Base-by-base conservation (phyloP, 2,113 vertebrate species). In the Vimba vimba region DNA sequence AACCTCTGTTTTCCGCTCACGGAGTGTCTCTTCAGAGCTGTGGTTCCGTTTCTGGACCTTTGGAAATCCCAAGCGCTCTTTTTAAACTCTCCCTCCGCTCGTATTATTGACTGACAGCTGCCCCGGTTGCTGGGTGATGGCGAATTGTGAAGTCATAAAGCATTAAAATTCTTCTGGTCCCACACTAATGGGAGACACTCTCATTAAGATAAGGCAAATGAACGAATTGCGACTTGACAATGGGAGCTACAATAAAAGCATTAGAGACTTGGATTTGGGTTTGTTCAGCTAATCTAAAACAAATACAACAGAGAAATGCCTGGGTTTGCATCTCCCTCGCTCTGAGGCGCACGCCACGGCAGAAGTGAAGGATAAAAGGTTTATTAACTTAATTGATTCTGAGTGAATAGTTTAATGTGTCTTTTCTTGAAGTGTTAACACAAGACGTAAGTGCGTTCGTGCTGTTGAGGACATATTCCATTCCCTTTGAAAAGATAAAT, bases 171-270 rank as follows among this genome's bases (percentile, higher is more conserved):
- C 47, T 43, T 80, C 80, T 87, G 81, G 64, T 87, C n/a, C 64
- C 15, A 19, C 33, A 33, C 43, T 73, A 86, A 87, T 85, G 82
- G 57, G 36, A 85, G 23, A 52, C 30, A 43, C 82, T 82, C 75
- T 87, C 86, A 90, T 89, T 86, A 87, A 91, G 86, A 81, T 78
- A 85, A 78, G 21, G 33, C 36, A 43, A 75, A 69, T 68, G 11
- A 50, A 87, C 89, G 52, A 79, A 66, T 79, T 91, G 93, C 88
- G 89, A 91, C 88, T 91, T 92, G 89, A 91, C 91, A 91, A 87
- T 84, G 86, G 85, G 69, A 86, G 6, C 77, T 84, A 91, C 88
- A 91, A 91, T 94, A 90, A 94, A 93, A 91, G 91, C 89, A 92
- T 93, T 91, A 92, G 90, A 78, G 90, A 78, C 77, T 82, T n/a